Evolutionary conservation across 2,888 invertebrate species (phyloP), one percentile per base, ranked within the genome.

Genomic region (Hydropsyche betteni): DNA sequence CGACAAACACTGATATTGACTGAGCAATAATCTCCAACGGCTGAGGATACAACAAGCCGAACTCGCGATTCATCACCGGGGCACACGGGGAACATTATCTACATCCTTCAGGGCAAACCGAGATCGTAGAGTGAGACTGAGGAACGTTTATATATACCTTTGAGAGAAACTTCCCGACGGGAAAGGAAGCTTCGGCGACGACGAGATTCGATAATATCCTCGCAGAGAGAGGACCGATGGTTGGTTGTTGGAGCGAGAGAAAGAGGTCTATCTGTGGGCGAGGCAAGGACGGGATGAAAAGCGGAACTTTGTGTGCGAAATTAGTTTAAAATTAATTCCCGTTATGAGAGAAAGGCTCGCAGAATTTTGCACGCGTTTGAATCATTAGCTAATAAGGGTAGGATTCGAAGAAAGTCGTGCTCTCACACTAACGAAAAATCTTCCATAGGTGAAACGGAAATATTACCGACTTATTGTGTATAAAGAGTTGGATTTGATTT

Each of bases 241-340:
- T 44, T 10, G 44, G 44, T 10, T 74, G 75, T 52, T 64, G 77
- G 44, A 10, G 44, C 1, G 10, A 44, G 44, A 10, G 44, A 4
- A 8, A 8, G 44, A 44, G 44, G 6, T 44, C 10, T 52, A 77
- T 77, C 73, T 61, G 74, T 53, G 68, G 44, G 69, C 50, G 24
- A 24, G 24, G 24, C 24, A 24, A 24, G 24, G 24, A 24, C 7
- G 44, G 44, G 44, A 4, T 44, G 44, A 44, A 44, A 44, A 44
- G 36, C 64, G 64, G 64, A 64, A 64, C 64, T 64, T 64, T 64
- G 64, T 36, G 64, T 36, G 64, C 68, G 58, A 77, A 77, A 77
- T 78, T 78, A 77, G 78, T 78, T 78, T 76, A 78, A 78, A 76
- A 78, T 78, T 78, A 78, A 76, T 76, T 69, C 75, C 68, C 70